Percentiles rank a stretch among this genome's conserved stretches.
phyloP scores from a whole-genome alignment of 2,888 invertebrate genomes.

The Chamaedrilus cognettii region DNA sequence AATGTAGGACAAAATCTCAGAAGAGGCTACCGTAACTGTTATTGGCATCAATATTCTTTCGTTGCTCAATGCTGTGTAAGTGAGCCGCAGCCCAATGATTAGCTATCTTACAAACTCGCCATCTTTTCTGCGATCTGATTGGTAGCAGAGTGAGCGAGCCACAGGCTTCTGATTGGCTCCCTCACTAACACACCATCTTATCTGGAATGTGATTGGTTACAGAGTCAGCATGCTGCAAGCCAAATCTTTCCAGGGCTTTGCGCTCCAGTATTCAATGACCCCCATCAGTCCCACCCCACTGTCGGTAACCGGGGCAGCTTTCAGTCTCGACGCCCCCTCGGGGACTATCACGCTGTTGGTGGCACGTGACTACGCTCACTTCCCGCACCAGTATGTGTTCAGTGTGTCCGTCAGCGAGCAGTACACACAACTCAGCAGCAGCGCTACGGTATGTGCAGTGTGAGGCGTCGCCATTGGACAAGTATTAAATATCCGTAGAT shows the following conservation, averaged over 20 bases:
- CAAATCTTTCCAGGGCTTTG: slow-evolving; percentile 36
- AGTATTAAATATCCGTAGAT: too few species aligned
- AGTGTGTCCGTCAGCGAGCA: slow-evolving; percentile 22
- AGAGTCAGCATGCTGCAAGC: slow-evolving; percentile 31
- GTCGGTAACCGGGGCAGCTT: neutral
- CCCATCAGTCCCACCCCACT: slow-evolving; percentile 1
- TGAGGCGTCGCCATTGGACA: too few species aligned
- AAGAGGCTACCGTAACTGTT: too few species aligned
- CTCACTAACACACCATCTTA: too few species aligned
- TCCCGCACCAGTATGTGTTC: slow-evolving; percentile 28
- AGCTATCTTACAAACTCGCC: too few species aligned
- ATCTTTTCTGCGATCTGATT: too few species aligned
- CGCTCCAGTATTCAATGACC: slow-evolving; percentile 23
- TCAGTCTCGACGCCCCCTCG: slow-evolving; percentile 23
- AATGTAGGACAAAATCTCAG: too few species aligned
- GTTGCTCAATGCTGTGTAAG: too few species aligned
- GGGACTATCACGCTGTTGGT: slow-evolving; percentile 23
- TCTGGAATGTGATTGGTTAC: slow-evolving; percentile 1
- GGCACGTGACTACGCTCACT: slow-evolving; percentile 11
- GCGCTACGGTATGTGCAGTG: slow-evolving; percentile 22
- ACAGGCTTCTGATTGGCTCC: too few species aligned
- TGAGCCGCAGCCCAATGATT: too few species aligned
- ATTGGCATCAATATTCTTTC: too few species aligned
- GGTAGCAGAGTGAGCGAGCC: too few species aligned
- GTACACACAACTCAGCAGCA: slow-evolving; percentile 13